Evolutionary conservation across 2,113 vertebrate species (phyloP), one percentile per base, ranked within the genome.

Genomic region (Asarcornis scutulata): DNA sequence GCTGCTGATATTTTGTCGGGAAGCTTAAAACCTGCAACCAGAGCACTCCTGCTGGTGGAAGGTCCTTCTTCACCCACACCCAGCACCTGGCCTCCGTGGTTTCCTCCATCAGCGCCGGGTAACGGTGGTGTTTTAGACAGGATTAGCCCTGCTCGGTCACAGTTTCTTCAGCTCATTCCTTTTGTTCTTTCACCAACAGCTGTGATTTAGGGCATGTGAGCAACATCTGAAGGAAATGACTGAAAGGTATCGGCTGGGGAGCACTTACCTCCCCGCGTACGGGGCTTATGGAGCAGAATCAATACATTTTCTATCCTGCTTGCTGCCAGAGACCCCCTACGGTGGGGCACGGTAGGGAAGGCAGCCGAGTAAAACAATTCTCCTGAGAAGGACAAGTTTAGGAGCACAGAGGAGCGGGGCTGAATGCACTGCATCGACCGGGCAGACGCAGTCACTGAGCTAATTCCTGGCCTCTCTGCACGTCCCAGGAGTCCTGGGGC

Each of bases 101-200:
- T 7, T 40, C 38, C 63, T 69, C 82, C 29, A 2, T 16, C 7
- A 13, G 3, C 1, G 1, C 21, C 0, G 0, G 31, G 82, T 58
- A 59, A 1, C 3, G 17, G 21, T 25, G 71, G 38, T 44, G 76
- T 4, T 83, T 55, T 9, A 17, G 68, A 32, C 32, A 42, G 82
- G 83, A 77, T 91, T 20, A 64, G 73, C 44, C 14, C 42, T 20
- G 32, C 64, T 59, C 12, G 6, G 75, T 26, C 46, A 17, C 7
- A n/a, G 48, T 60, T 83, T 55, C 73, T 86, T 80, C 83, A 68
- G 34, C 53, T 94, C 69, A 7, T 64, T 94, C 56, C 68, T 83
- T 88, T 90, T 86, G 76, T 72, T 90, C 88, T 88, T 66, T 53
- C 79, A 71, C 44, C 85, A 72, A 0, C 55, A 5, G 7, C 76